Conservation (phyloP, 2,797 vertebrate species). For the Silurus aristotelis region DNA sequence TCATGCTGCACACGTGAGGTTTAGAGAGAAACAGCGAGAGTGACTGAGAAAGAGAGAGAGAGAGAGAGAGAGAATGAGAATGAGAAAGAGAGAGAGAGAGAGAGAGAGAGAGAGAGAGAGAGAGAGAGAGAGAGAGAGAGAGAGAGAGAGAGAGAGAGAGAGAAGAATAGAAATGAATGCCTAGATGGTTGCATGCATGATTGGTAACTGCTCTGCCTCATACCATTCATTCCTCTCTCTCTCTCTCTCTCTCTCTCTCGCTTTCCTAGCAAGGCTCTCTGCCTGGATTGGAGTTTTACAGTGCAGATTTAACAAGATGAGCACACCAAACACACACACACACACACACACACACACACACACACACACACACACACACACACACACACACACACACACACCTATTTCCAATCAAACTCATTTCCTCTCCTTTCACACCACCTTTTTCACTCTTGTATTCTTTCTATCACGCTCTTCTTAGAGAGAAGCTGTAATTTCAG, state of each 20-base stretch:
- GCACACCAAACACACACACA: slow-evolving; percentile 18
- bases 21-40: slow-evolving; percentile 32
- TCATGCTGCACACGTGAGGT: slow-evolving; percentile 52
- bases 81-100: slow-evolving; percentile 34
- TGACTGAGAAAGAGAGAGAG: slow-evolving; percentile 21
- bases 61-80: no score
- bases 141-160: slow-evolving; percentile 32
- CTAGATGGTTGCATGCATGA: slow-evolving; percentile 70
- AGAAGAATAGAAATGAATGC: slow-evolving; percentile 32
- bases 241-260: slow-evolving; percentile 49
- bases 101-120: slow-evolving; percentile 32
- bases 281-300: slow-evolving; percentile 27
- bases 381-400: slow-evolving; percentile 13
- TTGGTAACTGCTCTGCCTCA: slow-evolving; percentile 73
- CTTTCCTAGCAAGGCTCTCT: slow-evolving; percentile 11
- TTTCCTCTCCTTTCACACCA: not conserved
- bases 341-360: slow-evolving; percentile 19
- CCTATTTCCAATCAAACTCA: slow-evolving; percentile 18
- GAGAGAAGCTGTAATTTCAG: slow-evolving; percentile 56
- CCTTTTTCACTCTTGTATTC: slow-evolving; percentile 1
- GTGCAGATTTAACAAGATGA: slow-evolving; percentile 44
- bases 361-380: slow-evolving; percentile 6
- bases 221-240: slow-evolving; percentile 76
- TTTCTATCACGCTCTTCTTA: slow-evolving; percentile 32
- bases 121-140: slow-evolving; percentile 31